Percentiles rank a stretch among this genome's conserved stretches.
Conservation (phyloP, 2,797 vertebrate genomes). For the Austrolebias charrua region DNA sequence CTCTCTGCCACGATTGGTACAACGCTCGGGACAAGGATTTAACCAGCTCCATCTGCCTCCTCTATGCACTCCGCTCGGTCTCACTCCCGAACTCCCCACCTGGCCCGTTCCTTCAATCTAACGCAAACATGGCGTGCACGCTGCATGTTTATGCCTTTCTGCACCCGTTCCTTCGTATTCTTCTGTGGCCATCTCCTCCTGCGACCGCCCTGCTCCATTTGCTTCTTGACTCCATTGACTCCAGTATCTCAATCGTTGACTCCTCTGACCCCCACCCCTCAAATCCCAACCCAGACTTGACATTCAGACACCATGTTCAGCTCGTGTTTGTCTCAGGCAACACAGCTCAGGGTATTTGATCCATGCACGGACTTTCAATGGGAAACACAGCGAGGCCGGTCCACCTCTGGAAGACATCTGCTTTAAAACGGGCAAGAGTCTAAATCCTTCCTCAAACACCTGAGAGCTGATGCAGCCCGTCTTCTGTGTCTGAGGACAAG, state of each 20-base stretch:
- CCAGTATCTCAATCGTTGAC: slow-evolving; percentile 58
- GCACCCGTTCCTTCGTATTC: slow-evolving; percentile 1
- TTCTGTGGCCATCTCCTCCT: not conserved
- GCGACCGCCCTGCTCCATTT: slow-evolving; percentile 5
- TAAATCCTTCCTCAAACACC: slow-evolving; percentile 34
- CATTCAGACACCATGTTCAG: slow-evolving; percentile 60
- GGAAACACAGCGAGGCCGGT: slow-evolving; percentile 18
- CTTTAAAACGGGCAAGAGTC: slow-evolving; percentile 14
- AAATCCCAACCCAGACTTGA: slow-evolving; percentile 60
- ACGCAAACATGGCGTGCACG: slow-evolving; percentile 7
- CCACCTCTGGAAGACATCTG: slow-evolving; percentile 30
- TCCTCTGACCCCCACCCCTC: slow-evolving; percentile 46
- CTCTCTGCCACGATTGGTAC: slow-evolving; percentile 69
- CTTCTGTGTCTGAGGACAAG: slow-evolving; percentile 22
- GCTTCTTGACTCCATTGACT: slow-evolving; percentile 48
- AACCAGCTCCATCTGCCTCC: slow-evolving; percentile 68
- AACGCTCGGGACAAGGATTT: slow-evolving; percentile 68
- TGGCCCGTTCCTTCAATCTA: slow-evolving; percentile 34
- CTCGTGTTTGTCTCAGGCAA: slow-evolving; percentile 60
- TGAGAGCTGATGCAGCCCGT: slow-evolving; percentile 19
- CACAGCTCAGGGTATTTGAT: slow-evolving; percentile 50
- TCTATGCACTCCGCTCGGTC: slow-evolving; percentile 43
- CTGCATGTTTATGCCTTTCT: slow-evolving; percentile 19
- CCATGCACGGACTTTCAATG: slow-evolving; percentile 58
- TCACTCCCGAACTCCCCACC: slow-evolving; percentile 43